A percentile compares a stretch with the other conserved stretches of the same genome.
Conservation (phyloP, 2,888 invertebrate genomes). For the Slavum lentiscoides region DNA sequence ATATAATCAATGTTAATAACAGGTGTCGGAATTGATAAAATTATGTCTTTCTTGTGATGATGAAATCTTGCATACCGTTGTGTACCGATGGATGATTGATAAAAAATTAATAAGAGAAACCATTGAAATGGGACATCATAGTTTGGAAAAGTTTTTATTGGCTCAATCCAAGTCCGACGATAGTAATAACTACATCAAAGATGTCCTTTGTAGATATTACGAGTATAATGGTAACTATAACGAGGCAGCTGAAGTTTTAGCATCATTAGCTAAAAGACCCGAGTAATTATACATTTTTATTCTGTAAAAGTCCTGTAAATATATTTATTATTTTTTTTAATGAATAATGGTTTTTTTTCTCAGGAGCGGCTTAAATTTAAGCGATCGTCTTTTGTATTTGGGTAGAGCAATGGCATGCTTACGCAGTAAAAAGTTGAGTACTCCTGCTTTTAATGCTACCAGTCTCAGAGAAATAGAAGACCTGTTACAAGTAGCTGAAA, state of each 20-base stretch:
- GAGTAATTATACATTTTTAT: conserved; percentile 37
- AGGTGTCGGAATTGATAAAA: conserved; percentile 64
- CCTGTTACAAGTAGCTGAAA: conserved; percentile 86
- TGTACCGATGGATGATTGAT: conserved; percentile 91
- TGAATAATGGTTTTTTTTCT: conserved; percentile 56
- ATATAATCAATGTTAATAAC: conserved; percentile 50
- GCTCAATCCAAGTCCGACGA: conserved; percentile 30
- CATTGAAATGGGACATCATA: conserved; percentile 69
- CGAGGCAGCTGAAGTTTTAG: conserved; percentile 87
- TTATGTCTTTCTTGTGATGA: conserved; percentile 67
- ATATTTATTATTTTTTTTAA: background rate
- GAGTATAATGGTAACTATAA: conserved; percentile 89
- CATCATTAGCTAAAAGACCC: conserved; percentile 76
- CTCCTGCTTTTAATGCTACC: conserved; percentile 72
- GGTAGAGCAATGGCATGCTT: conserved; percentile 94
- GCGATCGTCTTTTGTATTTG: conserved; percentile 85
- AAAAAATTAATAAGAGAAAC: conserved; percentile 74
- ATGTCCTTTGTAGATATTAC: conserved; percentile 94
- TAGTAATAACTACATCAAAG: conserved; percentile 66
- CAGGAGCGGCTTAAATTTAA: conserved; percentile 74
- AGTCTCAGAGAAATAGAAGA: conserved; percentile 88
- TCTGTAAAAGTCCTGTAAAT: background rate
- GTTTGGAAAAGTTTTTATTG: conserved; percentile 74
- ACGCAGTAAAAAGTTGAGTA: conserved; percentile 70
- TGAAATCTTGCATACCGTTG: conserved; percentile 84